A percentile compares a stretch with the other conserved stretches of the same genome.
These are phyloP conservation scores for Prenolepis imparis DNA, from an alignment of 2,888 invertebrate species.

Conservation along the genomic window DNA sequence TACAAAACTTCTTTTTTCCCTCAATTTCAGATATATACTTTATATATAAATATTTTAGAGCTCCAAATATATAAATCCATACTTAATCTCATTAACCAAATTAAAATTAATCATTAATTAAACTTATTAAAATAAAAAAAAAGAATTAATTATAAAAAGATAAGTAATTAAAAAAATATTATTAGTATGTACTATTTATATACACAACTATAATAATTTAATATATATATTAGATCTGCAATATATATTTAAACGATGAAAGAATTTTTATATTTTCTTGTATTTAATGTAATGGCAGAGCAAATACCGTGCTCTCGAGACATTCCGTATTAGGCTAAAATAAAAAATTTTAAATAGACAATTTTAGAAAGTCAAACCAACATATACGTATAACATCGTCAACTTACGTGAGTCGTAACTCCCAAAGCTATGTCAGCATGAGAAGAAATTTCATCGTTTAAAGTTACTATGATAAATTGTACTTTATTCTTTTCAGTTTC, in stretches of 20 bases:
- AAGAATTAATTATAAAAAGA: neutral
- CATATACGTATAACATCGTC: neutral
- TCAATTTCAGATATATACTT: neutral
- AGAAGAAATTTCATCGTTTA: constrained; percentile 95
- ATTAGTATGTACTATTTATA: too few relatives aligned
- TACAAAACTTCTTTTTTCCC: neutral
- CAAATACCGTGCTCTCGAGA: constrained; percentile 15
- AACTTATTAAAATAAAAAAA: neutral
- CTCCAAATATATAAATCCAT: neutral
- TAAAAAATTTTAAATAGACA: constrained; percentile 13
- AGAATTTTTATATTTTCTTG: neutral
- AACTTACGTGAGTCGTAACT: constrained; percentile 54
- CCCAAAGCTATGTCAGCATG: constrained; percentile 66
- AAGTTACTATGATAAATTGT: constrained; percentile 98
- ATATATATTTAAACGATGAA: too few relatives aligned
- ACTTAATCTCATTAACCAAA: too few relatives aligned
- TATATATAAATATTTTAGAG: neutral
- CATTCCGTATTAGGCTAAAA: constrained; percentile 4
- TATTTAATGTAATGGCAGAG: neutral
- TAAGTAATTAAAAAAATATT: too few relatives aligned
- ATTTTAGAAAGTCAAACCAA: neutral
- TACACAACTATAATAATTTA: too few relatives aligned
- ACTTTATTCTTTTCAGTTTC: constrained; percentile 93
- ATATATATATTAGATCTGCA: too few relatives aligned
- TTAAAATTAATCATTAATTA: constrained; percentile 7